Base-by-base conservation (phyloP, 2,888 invertebrate genomes). In the Leucophenga montana region DNA sequence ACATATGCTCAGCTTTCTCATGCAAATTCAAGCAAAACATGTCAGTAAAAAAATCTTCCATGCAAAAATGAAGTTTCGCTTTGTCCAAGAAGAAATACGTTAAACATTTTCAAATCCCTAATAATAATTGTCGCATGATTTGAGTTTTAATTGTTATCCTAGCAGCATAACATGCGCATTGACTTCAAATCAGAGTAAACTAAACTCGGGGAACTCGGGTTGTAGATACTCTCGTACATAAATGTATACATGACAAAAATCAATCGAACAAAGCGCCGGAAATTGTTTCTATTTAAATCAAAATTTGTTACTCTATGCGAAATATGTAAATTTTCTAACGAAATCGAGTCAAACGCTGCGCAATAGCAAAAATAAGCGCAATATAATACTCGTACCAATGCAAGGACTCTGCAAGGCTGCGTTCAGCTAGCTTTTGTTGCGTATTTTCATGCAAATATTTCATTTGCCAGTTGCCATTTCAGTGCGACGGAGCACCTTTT, bases 121-220 rank as follows among this genome's bases (percentile, higher is more conserved):
- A 77, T 73, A 75, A 78, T 77, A 78, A 71, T 78, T 78, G 72
- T 74, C 77, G 73, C 71, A 69, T 62, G 59, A 66, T 56, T 48
- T 53, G 71, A 67, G 62, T 70, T 61, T 48, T 39, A 69, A 76
- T 72, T 77, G 77, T 75, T 70, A 69, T 75, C 69, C 71, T 65
- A 22, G 33, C 59, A 59, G 31, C 53, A 39, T 14, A 16, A 59
- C 18, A 44, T 46, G 20, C 56, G 13, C 31, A 33, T 50, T 33
- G 59, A 48, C 64, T 73, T 14, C 56, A 59, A 48, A 64, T 64
- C 62, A 64, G 46, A 64, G 50, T 18, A 4, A 50, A 50, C 50
- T 50, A 39, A 39, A 33, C 44, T 64, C 39, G 1, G 39, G 9
- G 11, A 3, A 27, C 27, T 3, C 4, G 27, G 27, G 2, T 4